Evolutionary conservation across 1,140 invertebrate species (phyloP), one percentile per base, ranked within the genome.

Genomic region (Sinella curviseta): DNA sequence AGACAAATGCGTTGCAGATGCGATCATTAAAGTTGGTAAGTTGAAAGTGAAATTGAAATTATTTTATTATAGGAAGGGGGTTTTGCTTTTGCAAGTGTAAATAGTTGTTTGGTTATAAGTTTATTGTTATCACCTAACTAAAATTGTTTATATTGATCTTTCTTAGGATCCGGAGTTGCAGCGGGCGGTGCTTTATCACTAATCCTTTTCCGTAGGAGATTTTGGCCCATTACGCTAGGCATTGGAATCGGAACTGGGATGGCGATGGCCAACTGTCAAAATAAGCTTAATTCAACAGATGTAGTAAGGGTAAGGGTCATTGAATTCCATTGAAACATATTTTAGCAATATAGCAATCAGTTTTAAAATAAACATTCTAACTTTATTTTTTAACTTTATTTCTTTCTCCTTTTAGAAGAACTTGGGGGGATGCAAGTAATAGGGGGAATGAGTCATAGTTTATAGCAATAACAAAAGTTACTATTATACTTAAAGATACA

Each of bases 1-100:
- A 30, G 81, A 82, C 33, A 82, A 82, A 76, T 82, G 81, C 57
- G 35, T 79, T 54, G 81, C 81, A 48, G 77, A 82, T 70, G 70
- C 60, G n/a, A 78, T 82, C 30, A 82, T 82, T 48, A 82, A 82
- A 75, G 57, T 70, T 14, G 81, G 81, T 77, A 82, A 78, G 8
- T 20, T 35, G 20, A 16, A 30, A 36, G 28, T 28, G 14, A 20
- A 33, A 48, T 17, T 2, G 30, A 31, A 8, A 67, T 24, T 67
- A 54, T 26, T 26, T 33, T 77, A 1, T 24, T 70, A 80, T 33
- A 36, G 67, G n/a, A 48, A 77, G 8, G 1, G n/a, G 12, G 24
- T 20, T 65, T 14, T 74, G 17, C 17, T n/a, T 67, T 67, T 12
- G n/a, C 4, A n/a, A 24, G 24, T 24, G 60, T 67, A 24, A 4